Base-by-base conservation (phyloP, 2,888 invertebrate genomes). In the Drosophila algonquin region DNA sequence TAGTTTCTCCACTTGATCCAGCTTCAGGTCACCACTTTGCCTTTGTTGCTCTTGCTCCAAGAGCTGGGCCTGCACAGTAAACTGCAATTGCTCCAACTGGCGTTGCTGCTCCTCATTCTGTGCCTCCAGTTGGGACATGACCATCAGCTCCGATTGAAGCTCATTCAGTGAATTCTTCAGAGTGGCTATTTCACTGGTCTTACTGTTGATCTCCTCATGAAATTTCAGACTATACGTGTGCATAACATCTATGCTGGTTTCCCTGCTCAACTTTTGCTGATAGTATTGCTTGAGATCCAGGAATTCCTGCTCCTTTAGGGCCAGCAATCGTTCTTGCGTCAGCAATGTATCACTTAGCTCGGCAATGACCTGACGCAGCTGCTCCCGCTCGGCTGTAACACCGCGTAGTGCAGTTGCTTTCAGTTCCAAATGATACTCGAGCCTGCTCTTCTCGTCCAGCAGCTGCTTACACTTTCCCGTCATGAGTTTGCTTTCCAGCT, bases 401-500 rank as follows among this genome's bases (percentile, higher is more conserved):
- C 55, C 54, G 0, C 73, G 67, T 21, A 90, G 60, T 1, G 80
- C 73, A 0, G 50, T 55, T 9, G 78, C 79, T 21, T 77, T 81
- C 10, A 73, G 32, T 16, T 79, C 76, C 7, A 91, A 53, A 18
- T 82, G 86, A 9, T 81, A 74, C 35, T 87, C 76, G 27, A 90
- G 58, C 3, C 68, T 65, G 1, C 72, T 70, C 9, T 90, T 90
- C 5, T 87, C 86, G 44, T 85, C 81, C 12, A 89, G 67, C 7
- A 91, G 64, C 48, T 89, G 80, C 47, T 88, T 76, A 52, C 89
- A 92, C 61, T 89, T 87, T 0, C 86, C 86, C 0, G 90, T 91
- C 53, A 92, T 89, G 18, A 80, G 82, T 6, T 88, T 87, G 72
- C 92, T 92, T 24, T 92, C 92, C 52, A 87, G 76, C 44, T 91